Percentiles rank a stretch among this genome's conserved stretches.
Conservation (phyloP, 1,140 invertebrate species). For the Goniozus legneri region DNA sequence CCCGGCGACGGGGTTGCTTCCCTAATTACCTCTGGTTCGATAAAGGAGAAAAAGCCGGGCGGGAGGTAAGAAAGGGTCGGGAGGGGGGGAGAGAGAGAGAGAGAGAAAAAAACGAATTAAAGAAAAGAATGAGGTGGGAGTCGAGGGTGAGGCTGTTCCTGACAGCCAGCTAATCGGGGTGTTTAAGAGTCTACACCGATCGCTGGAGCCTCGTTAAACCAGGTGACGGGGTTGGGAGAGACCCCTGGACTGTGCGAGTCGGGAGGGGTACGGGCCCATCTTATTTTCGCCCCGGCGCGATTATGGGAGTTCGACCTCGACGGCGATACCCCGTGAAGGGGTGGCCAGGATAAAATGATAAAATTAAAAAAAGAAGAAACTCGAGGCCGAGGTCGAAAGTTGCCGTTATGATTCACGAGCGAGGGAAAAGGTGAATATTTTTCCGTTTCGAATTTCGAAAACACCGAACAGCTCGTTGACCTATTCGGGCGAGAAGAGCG, state of each 20-base stretch:
- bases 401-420: constrained; percentile 27
- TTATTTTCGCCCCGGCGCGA: background rate
- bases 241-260: too few species aligned
- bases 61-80: too few species aligned
- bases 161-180: constrained; percentile 56
- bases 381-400: constrained; percentile 23
- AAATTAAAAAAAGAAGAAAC: constrained; percentile 23
- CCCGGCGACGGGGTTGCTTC: constrained; percentile 50
- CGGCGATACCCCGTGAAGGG: constrained; percentile 28
- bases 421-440: too few species aligned
- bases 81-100: too few species aligned
- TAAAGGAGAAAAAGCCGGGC: constrained; percentile 40
- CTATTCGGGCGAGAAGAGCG: too few species aligned
- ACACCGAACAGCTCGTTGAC: too few species aligned
- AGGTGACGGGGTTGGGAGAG: too few species aligned
- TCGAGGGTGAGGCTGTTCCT: constrained; percentile 50
- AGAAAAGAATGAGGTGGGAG: constrained; percentile 53
- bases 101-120: constrained; percentile 48
- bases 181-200: constrained; percentile 56
- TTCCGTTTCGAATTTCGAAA: too few species aligned
- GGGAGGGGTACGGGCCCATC: constrained; percentile 26
- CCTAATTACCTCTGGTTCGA: constrained; percentile 52
- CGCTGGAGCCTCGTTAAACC: constrained; percentile 52
- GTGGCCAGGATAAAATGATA: constrained; percentile 17
- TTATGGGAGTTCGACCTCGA: too few species aligned